phyloP scores from a whole-genome alignment of 1,140 invertebrate species.

The Procambarus clarkii region DNA sequence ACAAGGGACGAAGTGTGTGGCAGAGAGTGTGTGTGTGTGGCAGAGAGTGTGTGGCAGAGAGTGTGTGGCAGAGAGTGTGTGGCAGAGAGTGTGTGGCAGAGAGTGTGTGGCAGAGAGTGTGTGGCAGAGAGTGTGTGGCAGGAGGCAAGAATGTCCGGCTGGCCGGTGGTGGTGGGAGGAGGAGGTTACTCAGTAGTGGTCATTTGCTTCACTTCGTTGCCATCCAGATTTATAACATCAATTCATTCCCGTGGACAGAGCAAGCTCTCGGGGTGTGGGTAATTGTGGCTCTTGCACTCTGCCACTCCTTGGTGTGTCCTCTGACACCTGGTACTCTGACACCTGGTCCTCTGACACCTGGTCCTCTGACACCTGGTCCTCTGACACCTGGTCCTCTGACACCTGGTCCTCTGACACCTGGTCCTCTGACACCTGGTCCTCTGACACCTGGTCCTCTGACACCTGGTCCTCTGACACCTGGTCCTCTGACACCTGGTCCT shows the following conservation, averaged over 20 bases:
- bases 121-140: background rate
- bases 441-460: too few species aligned
- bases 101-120: background rate
- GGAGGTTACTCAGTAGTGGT: conserved; percentile 32
- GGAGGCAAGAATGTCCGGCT: background rate
- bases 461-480: too few species aligned
- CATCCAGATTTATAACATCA: conserved; percentile 32
- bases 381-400: too few species aligned
- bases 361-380: too few species aligned
- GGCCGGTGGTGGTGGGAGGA: background rate
- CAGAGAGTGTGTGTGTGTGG: background rate
- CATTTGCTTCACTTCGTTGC: conserved; percentile 36
- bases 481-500: too few species aligned
- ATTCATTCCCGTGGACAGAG: background rate
- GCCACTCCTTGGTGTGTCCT: background rate
- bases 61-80: background rate
- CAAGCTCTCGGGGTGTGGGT: background rate
- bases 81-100: background rate
- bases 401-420: too few species aligned
- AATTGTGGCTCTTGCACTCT: background rate
- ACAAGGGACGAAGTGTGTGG: conserved; percentile 1
- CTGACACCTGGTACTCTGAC: too few species aligned
- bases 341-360: too few species aligned
- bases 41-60: background rate
- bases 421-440: too few species aligned